Base-by-base conservation (phyloP, 2,888 invertebrate genomes). In the Bruchidius siliquastri region DNA sequence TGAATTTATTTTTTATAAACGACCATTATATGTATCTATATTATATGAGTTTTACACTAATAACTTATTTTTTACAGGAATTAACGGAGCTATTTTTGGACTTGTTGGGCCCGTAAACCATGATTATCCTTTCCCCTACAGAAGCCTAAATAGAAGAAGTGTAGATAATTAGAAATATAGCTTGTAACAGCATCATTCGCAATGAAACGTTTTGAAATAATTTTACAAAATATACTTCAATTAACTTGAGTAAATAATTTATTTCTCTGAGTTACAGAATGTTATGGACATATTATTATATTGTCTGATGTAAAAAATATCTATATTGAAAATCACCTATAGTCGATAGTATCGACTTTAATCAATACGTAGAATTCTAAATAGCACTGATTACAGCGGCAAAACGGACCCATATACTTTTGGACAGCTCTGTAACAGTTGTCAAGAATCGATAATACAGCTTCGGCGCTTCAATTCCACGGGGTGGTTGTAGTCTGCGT, bases 111-210 rank as follows among this genome's bases (percentile, higher is more conserved):
- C 73, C 21, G 70, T 73, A n/a, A 74, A 75, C 30, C 30, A 73
- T 20, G 79, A 79, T 71, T 79, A 79, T 70, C 79, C 79, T 67
- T 79, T 79, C 74, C 76, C 79, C 67, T 79, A 79, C 66, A 72
- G 77, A 70, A 72, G 22, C 49, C 20, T 71, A 20, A 71, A 72
- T 49, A 73, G 10, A 68, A 21, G 22, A 67, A 22, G 70, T 21
- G 68, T 8, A 6, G 20, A 68, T 68, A 13, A 68, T 49, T 49
- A 49, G 49, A 13, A 49, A 49, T 18, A 13, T 49, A 13, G 13
- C 1, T 49, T 13, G 18, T 49, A 49, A 13, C 49, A 26, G 2
- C 2, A 8, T 8, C 6, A 49, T 13, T 49, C 13, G 13, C 18
- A 49, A 49, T 4, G 1, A 49, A 49, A 49, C 10, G 6, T 1